Conservation (phyloP, 2,113 vertebrate species). For the Odocoileus virginianus region DNA sequence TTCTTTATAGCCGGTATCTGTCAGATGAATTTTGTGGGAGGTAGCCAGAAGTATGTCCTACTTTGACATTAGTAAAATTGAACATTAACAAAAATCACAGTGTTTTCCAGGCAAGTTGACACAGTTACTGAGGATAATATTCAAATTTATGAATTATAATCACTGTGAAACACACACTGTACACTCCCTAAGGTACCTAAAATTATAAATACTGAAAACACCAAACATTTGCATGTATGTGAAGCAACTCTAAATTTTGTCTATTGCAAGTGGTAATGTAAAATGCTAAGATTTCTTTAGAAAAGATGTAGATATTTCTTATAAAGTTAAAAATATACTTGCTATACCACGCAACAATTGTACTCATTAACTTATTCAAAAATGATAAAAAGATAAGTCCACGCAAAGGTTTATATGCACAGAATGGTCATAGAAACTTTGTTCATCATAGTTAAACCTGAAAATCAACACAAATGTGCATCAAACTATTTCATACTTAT, state of each 20-base stretch:
- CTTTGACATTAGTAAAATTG: background rate
- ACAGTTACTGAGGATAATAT: background rate
- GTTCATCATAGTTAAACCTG: background rate
- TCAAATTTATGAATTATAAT: background rate
- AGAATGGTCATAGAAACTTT: background rate
- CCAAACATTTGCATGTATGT: background rate
- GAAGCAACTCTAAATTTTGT: background rate
- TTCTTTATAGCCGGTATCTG: background rate
- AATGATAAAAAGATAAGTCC: background rate
- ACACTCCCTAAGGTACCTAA: background rate
- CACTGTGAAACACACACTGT: background rate
- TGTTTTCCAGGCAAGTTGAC: background rate
- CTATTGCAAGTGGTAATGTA: background rate
- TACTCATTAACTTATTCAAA: background rate
- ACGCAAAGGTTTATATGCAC: fast-evolving
- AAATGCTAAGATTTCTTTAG: background rate
- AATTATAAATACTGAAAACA: background rate
- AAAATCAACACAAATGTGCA: background rate
- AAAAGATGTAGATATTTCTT: background rate
- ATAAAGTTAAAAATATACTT: background rate
- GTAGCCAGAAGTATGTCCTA: background rate
- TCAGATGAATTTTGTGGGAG: background rate
- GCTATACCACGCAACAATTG: background rate
- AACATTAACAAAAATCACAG: background rate
- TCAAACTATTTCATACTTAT: background rate